Percentiles rank a stretch among this genome's conserved stretches.
These are phyloP conservation scores for Bettongia penicillata DNA, from an alignment of 2,113 vertebrate genomes.

Conservation along the genomic window DNA sequence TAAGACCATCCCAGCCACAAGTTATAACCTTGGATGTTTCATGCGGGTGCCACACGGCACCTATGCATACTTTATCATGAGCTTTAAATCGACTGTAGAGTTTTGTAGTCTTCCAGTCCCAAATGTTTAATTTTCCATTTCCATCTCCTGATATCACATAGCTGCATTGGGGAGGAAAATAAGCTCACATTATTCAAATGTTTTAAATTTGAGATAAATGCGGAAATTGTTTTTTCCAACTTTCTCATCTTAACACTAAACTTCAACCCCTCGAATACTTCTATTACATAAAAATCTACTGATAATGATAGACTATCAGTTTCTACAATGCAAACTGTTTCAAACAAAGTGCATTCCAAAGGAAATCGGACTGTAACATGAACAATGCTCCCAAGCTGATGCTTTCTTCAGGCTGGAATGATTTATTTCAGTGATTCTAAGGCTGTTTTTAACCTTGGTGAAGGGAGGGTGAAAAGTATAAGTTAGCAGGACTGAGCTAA, in stretches of 20 bases:
- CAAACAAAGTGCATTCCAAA: background rate
- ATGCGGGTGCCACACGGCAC: constrained; percentile 97
- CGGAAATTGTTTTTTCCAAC: constrained; percentile 32
- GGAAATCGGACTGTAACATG: background rate
- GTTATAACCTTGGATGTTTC: constrained; percentile 99
- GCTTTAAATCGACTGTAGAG: constrained; percentile 98
- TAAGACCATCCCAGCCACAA: constrained; percentile 98
- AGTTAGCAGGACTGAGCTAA: background rate
- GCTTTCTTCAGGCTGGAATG: background rate
- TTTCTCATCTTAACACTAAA: constrained; percentile 20
- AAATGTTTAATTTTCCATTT: constrained; percentile 98
- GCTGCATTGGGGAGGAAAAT: constrained; percentile 79
- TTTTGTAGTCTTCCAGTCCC: constrained; percentile 99
- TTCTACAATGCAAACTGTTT: background rate
- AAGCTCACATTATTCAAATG: constrained; percentile 48
- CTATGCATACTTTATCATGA: constrained; percentile 98
- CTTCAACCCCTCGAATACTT: background rate
- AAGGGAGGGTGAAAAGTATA: background rate
- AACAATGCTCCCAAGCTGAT: background rate
- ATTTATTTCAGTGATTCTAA: background rate
- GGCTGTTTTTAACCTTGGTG: background rate
- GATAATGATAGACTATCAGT: background rate
- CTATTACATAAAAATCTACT: background rate
- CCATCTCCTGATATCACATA: constrained; percentile 99
- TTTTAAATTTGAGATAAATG: background rate